A percentile compares a stretch with the other conserved stretches of the same genome.
Evolutionary conservation across 2,888 invertebrate genomes (phyloP).

Genomic region (Plemyria rubiginata): DNA sequence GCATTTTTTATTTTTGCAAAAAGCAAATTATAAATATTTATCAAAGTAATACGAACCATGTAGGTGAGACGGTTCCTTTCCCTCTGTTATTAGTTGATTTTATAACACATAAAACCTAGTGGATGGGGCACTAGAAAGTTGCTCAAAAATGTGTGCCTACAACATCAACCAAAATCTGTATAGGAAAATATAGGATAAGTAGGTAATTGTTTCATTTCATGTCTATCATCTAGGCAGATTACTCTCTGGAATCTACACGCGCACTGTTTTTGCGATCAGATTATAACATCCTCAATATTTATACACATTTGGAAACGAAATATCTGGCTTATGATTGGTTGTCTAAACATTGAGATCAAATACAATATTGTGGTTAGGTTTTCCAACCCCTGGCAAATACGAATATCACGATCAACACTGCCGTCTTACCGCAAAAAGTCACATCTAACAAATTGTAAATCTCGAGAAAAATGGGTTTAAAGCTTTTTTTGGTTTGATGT

Average conservation of each 20-base stretch:
- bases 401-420: conserved; percentile 7
- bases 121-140: background rate
- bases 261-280: conserved; percentile 1
- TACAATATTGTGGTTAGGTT: conserved; percentile 2
- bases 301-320: conserved; percentile 11
- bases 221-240: background rate
- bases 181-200: too few relatives aligned
- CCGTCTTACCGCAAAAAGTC: too few relatives aligned
- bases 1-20: too few relatives aligned
- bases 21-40: too few relatives aligned
- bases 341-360: conserved; percentile 5
- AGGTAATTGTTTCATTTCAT: background rate
- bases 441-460: too few relatives aligned
- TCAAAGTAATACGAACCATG: too few relatives aligned
- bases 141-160: background rate
- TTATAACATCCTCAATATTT: conserved; percentile 15
- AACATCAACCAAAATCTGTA: background rate
- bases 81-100: background rate
- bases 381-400: conserved; percentile 7
- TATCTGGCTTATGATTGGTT: conserved; percentile 3
- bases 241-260: background rate
- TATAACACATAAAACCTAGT: background rate
- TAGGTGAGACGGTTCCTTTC: background rate
- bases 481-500: too few relatives aligned
- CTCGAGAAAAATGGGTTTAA: too few relatives aligned